Percentiles rank a stretch among this genome's conserved stretches.
Conservation (phyloP, 92 coral and sea anemone genomes). For the Parazoanthus swiftii region DNA sequence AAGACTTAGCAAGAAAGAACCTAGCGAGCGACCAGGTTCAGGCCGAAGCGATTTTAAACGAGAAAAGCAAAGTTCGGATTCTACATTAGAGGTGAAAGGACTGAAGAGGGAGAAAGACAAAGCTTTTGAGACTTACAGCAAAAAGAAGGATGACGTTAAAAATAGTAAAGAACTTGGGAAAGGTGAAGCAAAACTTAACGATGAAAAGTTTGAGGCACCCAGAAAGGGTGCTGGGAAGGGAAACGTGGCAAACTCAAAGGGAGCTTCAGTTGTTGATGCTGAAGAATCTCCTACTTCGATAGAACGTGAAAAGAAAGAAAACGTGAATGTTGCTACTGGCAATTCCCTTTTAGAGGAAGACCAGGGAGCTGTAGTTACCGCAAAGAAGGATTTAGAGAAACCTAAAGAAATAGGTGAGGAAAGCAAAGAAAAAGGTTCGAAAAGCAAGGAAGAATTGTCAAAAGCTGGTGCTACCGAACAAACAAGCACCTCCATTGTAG, state of each 20-base stretch:
- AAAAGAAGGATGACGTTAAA: background rate
- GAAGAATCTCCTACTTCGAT: background rate
- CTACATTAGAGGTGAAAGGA: background rate
- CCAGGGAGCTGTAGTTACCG: background rate
- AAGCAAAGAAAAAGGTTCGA: background rate
- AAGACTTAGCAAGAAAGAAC: background rate
- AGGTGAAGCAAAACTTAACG: background rate
- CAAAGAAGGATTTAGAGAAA: background rate
- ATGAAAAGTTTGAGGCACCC: background rate
- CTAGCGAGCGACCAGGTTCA: background rate
- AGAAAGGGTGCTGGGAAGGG: background rate
- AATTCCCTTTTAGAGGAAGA: background rate
- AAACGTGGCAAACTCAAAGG: background rate
- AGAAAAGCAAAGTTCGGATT: background rate
- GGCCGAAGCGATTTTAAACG: background rate
- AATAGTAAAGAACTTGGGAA: background rate
- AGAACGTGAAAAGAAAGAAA: background rate
- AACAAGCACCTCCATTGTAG: background rate
- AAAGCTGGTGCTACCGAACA: background rate
- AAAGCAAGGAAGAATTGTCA: background rate
- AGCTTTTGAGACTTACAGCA: background rate
- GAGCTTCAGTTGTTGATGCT: background rate
- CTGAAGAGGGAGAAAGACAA: background rate
- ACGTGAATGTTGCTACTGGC: background rate
- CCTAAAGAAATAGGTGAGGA: background rate